A percentile compares a stretch with the other conserved stretches of the same genome.
These are phyloP conservation scores for Julus scanicus DNA, from an alignment of 2,888 invertebrate genomes.

Conservation along the genomic window DNA sequence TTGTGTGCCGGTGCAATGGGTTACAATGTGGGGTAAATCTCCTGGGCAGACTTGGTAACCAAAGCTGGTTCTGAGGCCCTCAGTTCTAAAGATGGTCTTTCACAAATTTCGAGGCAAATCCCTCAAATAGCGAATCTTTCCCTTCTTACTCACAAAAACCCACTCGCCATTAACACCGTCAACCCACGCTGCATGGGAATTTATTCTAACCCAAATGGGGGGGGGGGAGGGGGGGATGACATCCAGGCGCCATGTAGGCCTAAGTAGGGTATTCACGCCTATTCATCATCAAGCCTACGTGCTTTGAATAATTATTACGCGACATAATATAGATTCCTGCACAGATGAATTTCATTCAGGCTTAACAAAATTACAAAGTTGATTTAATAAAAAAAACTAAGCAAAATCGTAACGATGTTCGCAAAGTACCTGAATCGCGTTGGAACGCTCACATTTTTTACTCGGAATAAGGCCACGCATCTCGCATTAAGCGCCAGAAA, in stretches of 20 bases:
- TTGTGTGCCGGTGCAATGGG: too few species aligned
- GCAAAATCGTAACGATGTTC: background rate
- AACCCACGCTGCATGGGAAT: background rate
- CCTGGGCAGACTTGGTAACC: too few species aligned
- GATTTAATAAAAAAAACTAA: background rate
- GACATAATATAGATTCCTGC: background rate
- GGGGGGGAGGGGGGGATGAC: background rate
- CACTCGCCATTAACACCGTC: background rate
- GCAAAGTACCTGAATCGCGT: background rate
- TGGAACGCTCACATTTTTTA: background rate
- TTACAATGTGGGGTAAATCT: too few species aligned
- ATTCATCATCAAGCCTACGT: background rate
- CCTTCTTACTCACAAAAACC: background rate
- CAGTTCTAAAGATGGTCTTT: too few species aligned
- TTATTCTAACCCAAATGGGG: background rate
- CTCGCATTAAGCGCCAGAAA: background rate
- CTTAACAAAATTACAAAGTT: background rate
- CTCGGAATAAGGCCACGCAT: slow-evolving; percentile 4
- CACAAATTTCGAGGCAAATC: too few species aligned
- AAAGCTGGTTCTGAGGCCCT: too few species aligned
- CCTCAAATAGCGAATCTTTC: background rate
- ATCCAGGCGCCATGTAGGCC: background rate
- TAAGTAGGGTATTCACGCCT: slow-evolving; percentile 8
- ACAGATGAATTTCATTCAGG: background rate
- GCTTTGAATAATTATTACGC: background rate